Conservation (phyloP, 2,888 invertebrate species). For the Zygothrica quintamaculata region DNA sequence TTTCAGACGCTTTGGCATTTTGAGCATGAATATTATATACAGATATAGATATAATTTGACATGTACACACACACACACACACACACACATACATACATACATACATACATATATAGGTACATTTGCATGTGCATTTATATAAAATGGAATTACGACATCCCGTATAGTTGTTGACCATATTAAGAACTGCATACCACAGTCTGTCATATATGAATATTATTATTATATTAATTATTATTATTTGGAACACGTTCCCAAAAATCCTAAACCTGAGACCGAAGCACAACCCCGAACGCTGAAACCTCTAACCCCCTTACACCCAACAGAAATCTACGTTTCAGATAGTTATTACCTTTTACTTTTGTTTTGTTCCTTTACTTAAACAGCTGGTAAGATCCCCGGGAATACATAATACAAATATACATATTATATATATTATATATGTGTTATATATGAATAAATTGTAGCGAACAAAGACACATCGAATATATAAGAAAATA, state of each 20-base stretch:
- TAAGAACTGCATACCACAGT: conserved; percentile 41
- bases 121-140: background rate
- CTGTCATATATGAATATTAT: too few species aligned
- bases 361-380: conserved; percentile 47
- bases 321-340: conserved; percentile 36
- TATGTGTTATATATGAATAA: too few species aligned
- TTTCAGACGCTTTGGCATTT: conserved; percentile 30
- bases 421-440: too few species aligned
- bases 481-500: conserved; percentile 3
- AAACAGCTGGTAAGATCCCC: conserved; percentile 52
- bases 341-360: conserved; percentile 42
- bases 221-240: too few species aligned
- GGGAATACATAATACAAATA: background rate
- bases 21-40: conserved; percentile 42
- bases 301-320: too few species aligned
- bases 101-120: background rate
- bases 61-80: background rate
- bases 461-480: conserved; percentile 46
- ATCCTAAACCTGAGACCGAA: background rate
- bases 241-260: conserved; percentile 53
- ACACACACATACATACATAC: conserved; percentile 33
- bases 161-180: conserved; percentile 31
- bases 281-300: conserved; percentile 6
- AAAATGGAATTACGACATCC: conserved; percentile 31
- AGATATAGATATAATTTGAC: conserved; percentile 11